Evolutionary conservation across 2,113 vertebrate species (phyloP).

Genomic region (Alethe castanea): DNA sequence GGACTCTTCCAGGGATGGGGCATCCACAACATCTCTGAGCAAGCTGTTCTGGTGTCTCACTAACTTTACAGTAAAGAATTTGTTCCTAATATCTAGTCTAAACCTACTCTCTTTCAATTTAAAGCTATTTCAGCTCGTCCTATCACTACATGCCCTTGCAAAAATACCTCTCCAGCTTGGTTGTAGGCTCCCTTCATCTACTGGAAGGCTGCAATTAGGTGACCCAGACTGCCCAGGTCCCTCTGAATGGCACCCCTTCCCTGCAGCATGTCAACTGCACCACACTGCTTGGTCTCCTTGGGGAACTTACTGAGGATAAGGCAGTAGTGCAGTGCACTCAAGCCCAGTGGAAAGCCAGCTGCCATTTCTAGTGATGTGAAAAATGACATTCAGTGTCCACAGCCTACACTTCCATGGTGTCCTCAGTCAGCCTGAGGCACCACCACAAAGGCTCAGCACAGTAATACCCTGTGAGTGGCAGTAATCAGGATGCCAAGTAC

Average conservation of each 20-base stretch:
- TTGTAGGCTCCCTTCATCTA: neutral
- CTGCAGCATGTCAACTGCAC: neutral
- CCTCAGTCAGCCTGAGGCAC: neutral
- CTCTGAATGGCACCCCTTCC: neutral
- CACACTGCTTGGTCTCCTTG: neutral
- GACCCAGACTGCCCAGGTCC: neutral
- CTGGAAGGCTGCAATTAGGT: neutral
- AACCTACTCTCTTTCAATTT: neutral
- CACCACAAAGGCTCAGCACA: neutral
- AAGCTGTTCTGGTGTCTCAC: neutral
- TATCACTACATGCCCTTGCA: neutral
- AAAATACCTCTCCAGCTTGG: neutral
- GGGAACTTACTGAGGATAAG: neutral
- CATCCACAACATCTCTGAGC: neutral
- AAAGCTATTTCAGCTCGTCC: neutral
- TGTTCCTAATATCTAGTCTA: neutral
- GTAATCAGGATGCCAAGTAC: neutral
- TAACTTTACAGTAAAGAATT: neutral
- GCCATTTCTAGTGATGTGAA: neutral
- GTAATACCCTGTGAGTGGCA: accelerated
- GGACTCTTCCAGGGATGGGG: neutral
- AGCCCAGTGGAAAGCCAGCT: neutral
- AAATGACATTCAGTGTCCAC: neutral
- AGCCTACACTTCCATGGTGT: accelerated
- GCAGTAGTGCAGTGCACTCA: no score